A percentile compares a stretch with the other conserved stretches of the same genome.
phyloP scores from a whole-genome alignment of 2,797 vertebrate species.

The Stomatorhinus walkeri region DNA sequence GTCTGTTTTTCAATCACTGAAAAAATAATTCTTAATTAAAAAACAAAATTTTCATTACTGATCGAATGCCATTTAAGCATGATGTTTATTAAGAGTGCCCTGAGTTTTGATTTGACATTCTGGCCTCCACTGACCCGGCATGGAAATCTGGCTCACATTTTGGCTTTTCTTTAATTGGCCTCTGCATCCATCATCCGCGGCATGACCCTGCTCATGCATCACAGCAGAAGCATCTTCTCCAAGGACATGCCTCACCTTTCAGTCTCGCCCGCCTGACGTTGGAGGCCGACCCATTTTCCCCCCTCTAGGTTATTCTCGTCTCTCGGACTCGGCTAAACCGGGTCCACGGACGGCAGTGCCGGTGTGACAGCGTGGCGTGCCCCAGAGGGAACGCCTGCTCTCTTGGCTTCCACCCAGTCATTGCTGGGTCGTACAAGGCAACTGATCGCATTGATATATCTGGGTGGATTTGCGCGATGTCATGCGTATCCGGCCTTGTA shows the following conservation, averaged over 20 bases:
- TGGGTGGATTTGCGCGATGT: background rate
- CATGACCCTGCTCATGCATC: conserved; percentile 51
- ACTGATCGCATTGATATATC: background rate
- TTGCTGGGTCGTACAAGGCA: background rate
- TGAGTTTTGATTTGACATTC: conserved; percentile 41
- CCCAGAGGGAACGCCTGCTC: background rate
- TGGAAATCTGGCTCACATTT: conserved; percentile 35
- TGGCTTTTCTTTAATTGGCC: conserved; percentile 33
- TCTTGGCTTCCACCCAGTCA: background rate
- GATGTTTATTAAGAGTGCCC: background rate
- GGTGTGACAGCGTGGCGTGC: background rate
- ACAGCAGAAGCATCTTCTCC: conserved; percentile 51
- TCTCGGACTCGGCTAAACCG: background rate
- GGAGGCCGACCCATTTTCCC: background rate
- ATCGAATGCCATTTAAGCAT: background rate
- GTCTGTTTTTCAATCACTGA: background rate
- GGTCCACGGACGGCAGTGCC: background rate
- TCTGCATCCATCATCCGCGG: conserved; percentile 36
- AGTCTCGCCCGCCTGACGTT: background rate
- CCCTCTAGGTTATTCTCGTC: conserved; percentile 1
- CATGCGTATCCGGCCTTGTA: background rate
- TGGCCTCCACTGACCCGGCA: conserved; percentile 50
- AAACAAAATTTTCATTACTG: background rate
- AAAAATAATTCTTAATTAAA: background rate
- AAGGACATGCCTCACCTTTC: conserved; percentile 17